A percentile compares a stretch with the other conserved stretches of the same genome.
Conservation (phyloP, 1,140 invertebrate species). For the Drosophila subobscura region DNA sequence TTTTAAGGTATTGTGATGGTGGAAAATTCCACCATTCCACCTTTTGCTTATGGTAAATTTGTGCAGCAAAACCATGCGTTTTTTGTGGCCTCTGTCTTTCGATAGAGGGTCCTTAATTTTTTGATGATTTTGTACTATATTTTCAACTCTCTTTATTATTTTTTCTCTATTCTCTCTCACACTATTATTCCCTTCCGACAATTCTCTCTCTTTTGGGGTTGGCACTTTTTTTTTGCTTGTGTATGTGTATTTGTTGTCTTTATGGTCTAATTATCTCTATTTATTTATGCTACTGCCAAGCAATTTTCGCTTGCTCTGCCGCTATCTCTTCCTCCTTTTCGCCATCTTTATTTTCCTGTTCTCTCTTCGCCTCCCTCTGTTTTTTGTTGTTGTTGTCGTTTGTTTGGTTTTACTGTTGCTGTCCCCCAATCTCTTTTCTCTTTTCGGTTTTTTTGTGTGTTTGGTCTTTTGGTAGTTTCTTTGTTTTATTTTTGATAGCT, state of each 20-base stretch:
- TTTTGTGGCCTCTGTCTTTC: no score
- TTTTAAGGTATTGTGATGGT: no score
- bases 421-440: no score
- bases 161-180: not conserved
- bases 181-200: no score
- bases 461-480: constrained; percentile 43
- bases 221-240: constrained; percentile 8
- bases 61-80: no score
- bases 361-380: constrained; percentile 24
- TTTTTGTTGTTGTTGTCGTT: no score
- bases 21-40: no score
- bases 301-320: constrained; percentile 50
- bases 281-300: constrained; percentile 73
- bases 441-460: not conserved
- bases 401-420: no score
- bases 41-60: no score
- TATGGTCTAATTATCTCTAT: constrained; percentile 82
- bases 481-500: constrained; percentile 49
- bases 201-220: constrained; percentile 1
- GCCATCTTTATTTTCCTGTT: not conserved
- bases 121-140: no score
- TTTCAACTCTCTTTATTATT: not conserved
- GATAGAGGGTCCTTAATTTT: no score
- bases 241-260: constrained; percentile 57
- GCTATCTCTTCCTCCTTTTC: constrained; percentile 26